Evolutionary conservation across 2,888 invertebrate genomes (phyloP).

Genomic region (Agrochola lychnidis): DNA sequence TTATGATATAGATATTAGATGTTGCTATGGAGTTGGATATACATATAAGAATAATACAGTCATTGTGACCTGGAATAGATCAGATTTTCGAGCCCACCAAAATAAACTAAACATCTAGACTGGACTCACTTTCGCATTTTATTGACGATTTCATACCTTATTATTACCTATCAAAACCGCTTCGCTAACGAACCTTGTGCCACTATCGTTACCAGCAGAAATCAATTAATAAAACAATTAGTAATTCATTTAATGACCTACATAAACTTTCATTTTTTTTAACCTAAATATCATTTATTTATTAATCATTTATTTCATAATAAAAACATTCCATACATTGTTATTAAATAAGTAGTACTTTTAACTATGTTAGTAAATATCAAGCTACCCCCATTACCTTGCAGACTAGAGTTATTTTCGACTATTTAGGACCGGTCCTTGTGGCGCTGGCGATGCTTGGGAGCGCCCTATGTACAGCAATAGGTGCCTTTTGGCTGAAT

Average conservation of each 20-base stretch:
- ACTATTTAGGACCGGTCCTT: neutral
- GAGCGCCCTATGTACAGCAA: no score
- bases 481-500: no score
- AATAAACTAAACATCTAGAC: no score
- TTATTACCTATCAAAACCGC: neutral
- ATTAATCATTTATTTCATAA: no score
- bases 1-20: neutral
- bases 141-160: constrained; percentile 6
- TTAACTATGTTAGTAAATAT: no score
- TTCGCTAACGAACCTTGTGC: neutral
- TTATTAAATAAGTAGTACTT: no score
- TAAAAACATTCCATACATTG: no score
- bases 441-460: neutral
- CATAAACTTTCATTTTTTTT: neutral
- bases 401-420: neutral
- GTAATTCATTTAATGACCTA: neutral
- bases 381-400: no score
- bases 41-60: neutral
- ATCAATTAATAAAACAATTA: constrained; percentile 19
- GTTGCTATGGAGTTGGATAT: neutral
- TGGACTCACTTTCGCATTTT: neutral
- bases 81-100: neutral
- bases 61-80: neutral
- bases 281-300: no score
- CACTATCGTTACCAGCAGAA: neutral